Percentiles rank a stretch among this genome's conserved stretches.
phyloP scores from a whole-genome alignment of 2,888 invertebrate genomes.

The Chymomyza procnemis region DNA sequence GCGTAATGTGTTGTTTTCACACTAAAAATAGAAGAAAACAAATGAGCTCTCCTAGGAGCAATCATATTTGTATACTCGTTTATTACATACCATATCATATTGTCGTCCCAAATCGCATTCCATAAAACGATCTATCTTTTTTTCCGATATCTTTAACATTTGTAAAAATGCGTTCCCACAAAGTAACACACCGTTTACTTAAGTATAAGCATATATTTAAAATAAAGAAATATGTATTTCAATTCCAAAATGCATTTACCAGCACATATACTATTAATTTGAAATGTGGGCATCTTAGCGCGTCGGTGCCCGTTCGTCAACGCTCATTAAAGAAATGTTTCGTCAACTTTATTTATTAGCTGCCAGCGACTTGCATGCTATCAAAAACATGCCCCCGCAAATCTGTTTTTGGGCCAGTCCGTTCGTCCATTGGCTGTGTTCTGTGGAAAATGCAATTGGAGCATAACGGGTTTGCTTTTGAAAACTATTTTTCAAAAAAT shows the following conservation, averaged over 20 bases:
- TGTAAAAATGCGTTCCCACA: not conserved
- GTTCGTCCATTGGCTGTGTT: not conserved
- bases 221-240: not conserved
- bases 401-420: not conserved
- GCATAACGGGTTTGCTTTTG: slow-evolving; percentile 6
- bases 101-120: not conserved
- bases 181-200: not conserved
- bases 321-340: slow-evolving; percentile 4
- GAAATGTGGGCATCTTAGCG: not conserved
- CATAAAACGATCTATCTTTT: too few species aligned
- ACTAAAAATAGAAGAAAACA: not conserved
- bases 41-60: not conserved
- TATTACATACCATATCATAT: not conserved
- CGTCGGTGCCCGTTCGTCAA: slow-evolving; percentile 4
- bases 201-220: not conserved
- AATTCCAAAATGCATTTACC: not conserved
- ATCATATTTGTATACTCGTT: not conserved
- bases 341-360: slow-evolving; percentile 7
- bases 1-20: not conserved
- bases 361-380: not conserved
- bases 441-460: slow-evolving; percentile 23
- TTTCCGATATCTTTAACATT: not conserved
- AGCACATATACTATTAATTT: not conserved
- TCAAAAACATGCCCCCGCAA: not conserved
- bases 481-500: not conserved